Conservation (phyloP, 2,797 vertebrate genomes). For the Coluber constrictor region DNA sequence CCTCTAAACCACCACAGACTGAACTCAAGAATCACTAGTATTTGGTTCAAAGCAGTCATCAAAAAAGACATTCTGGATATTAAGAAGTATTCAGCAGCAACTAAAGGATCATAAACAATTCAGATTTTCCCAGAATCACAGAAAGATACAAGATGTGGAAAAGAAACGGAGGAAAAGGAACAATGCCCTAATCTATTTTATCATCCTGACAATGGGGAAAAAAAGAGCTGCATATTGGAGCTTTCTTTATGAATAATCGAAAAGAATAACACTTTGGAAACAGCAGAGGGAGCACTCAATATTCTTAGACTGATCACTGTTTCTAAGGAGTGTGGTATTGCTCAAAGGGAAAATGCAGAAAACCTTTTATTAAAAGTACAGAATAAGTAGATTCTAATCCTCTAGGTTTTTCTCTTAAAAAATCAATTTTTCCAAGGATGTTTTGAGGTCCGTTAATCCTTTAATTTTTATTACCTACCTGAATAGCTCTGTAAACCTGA, state of each 20-base stretch:
- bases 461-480: neutral
- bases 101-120: neutral
- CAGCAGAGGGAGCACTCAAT: slow-evolving; percentile 61
- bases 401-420: neutral
- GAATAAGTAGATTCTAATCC: neutral
- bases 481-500: neutral
- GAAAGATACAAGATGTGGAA: neutral
- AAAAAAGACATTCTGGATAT: neutral
- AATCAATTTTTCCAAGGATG: neutral
- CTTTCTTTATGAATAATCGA: accelerated
- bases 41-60: neutral
- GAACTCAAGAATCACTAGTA: neutral
- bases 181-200: neutral
- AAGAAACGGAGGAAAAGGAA: neutral
- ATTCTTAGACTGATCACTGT: neutral
- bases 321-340: accelerated
- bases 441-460: neutral
- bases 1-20: neutral
- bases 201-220: neutral
- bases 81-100: neutral
- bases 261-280: slow-evolving; percentile 16
- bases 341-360: neutral
- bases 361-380: neutral
- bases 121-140: neutral
- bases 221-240: neutral